Conservation (phyloP, 2,113 vertebrate genomes). For the Rhinoptilus africanus region DNA sequence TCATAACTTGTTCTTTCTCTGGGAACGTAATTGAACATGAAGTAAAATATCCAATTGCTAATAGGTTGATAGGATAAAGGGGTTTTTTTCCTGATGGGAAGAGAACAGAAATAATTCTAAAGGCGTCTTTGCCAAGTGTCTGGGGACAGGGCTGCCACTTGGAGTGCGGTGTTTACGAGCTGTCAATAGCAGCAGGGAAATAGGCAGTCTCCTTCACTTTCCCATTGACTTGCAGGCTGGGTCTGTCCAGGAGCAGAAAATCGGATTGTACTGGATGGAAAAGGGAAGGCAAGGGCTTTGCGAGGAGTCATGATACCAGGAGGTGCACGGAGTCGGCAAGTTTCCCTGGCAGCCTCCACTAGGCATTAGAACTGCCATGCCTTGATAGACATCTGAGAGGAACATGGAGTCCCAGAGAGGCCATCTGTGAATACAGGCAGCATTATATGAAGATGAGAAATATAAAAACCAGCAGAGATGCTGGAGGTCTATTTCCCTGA, state of each 20-base stretch:
- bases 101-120: not conserved
- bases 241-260: not conserved
- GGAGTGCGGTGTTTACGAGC: not conserved
- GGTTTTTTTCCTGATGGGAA: not conserved
- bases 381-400: not conserved
- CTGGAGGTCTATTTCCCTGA: not conserved
- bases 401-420: rapidly evolving
- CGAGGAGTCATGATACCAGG: not conserved
- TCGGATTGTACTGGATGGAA: not conserved
- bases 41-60: not conserved
- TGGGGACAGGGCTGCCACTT: not conserved
- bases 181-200: not conserved
- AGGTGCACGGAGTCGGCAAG: rapidly evolving
- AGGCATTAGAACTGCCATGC: not conserved
- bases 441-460: not conserved
- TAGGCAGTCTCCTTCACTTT: not conserved
- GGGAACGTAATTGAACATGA: not conserved
- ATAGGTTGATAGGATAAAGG: not conserved
- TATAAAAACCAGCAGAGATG: not conserved
- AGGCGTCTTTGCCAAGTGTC: not conserved
- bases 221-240: not conserved
- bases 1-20: not conserved
- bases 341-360: not conserved
- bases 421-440: not conserved
- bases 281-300: not conserved